These are phyloP conservation scores for Mormyrops boulengeri DNA, from an alignment of 2,797 vertebrate species.

Conservation along the genomic window DNA sequence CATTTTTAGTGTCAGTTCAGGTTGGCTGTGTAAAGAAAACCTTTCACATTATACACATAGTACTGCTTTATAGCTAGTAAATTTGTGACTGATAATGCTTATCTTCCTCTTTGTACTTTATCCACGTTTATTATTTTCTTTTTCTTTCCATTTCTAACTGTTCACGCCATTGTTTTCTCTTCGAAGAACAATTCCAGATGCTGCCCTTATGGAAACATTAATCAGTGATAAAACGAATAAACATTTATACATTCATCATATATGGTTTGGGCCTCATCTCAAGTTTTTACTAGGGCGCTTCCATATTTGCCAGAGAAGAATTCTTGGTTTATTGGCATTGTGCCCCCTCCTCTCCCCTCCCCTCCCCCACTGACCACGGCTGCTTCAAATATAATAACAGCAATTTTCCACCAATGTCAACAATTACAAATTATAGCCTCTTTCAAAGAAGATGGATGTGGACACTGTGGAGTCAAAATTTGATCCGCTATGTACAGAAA, in stretches of 20 bases:
- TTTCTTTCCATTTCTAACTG: background rate
- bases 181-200: background rate
- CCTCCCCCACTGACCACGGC: background rate
- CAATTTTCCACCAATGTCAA: background rate
- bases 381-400: background rate
- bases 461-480: background rate
- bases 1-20: background rate
- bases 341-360: background rate
- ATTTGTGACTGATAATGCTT: background rate
- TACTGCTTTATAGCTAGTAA: background rate
- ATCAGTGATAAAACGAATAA: background rate
- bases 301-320: background rate
- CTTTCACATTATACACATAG: background rate
- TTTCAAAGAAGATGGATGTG: background rate
- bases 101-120: background rate
- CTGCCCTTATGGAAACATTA: background rate
- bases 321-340: background rate
- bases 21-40: background rate
- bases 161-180: background rate
- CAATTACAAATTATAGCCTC: background rate
- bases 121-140: background rate
- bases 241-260: background rate
- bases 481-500: background rate
- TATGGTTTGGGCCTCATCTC: background rate
- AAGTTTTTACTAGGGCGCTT: background rate